phyloP scores from a whole-genome alignment of 2,888 invertebrate species.

The Watsonalla cultraria region DNA sequence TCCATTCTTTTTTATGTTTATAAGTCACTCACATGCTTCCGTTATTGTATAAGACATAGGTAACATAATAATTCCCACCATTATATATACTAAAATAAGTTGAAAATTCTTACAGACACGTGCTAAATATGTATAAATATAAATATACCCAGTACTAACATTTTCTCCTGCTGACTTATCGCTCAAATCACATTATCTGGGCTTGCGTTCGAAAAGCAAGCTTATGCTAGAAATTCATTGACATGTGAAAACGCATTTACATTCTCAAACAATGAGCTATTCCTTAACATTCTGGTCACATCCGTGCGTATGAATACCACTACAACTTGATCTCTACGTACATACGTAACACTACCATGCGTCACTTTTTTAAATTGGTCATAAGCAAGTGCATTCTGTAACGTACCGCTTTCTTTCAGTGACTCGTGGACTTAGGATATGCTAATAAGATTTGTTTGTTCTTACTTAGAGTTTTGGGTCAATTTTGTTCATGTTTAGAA shows the following conservation, averaged over 20 bases:
- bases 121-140: too few species aligned
- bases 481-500: too few species aligned
- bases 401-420: not conserved
- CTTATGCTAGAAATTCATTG: conserved; percentile 9
- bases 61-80: too few species aligned
- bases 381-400: not conserved
- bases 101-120: too few species aligned
- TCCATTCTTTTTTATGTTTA: too few species aligned
- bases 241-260: conserved; percentile 17
- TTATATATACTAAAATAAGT: too few species aligned
- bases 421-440: not conserved
- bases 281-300: conserved; percentile 33
- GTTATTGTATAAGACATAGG: too few species aligned
- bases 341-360: not conserved
- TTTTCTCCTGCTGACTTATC: not conserved
- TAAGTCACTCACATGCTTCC: too few species aligned
- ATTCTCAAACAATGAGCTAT: conserved; percentile 31
- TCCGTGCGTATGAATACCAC: conserved; percentile 14
- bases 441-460: not conserved
- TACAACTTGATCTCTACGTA: conserved; percentile 4
- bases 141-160: too few species aligned
- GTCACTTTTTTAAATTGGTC: not conserved
- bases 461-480: not conserved
- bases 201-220: not conserved
- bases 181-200: not conserved